Evolutionary conservation across 2,113 vertebrate species (phyloP).

Genomic region (Zingel zingel): DNA sequence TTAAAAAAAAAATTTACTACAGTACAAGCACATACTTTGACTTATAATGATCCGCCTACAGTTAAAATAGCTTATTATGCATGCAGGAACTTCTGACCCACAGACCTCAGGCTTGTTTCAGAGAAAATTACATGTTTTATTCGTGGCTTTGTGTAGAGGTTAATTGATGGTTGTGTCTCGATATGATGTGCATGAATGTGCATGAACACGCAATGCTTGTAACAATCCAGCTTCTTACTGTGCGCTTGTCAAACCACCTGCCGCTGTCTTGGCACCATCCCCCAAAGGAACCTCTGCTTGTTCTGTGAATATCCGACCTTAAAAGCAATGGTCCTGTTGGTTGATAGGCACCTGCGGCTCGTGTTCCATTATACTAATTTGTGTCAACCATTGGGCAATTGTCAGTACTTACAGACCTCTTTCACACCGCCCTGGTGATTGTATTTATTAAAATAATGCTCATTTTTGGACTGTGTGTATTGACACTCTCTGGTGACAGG

Average conservation of each 20-base stretch:
- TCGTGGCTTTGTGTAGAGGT: constrained; percentile 28
- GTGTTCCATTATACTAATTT: constrained; percentile 11
- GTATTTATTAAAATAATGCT: not conserved
- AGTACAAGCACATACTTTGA: constrained; percentile 1
- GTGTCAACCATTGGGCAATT: constrained; percentile 2
- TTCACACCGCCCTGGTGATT: not conserved
- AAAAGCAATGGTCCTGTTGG: not conserved
- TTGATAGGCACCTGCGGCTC: not conserved
- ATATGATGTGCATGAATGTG: constrained; percentile 8
- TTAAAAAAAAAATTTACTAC: too few relatives aligned
- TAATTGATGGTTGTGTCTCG: constrained; percentile 48
- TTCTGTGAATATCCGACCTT: constrained; percentile 24
- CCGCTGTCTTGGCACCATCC: constrained; percentile 9
- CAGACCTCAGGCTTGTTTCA: constrained; percentile 39
- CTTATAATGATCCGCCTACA: constrained; percentile 28
- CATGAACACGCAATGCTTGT: not conserved
- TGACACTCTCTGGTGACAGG: not conserved
- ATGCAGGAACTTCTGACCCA: constrained; percentile 41
- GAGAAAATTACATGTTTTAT: constrained; percentile 42
- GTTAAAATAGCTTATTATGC: constrained; percentile 36
- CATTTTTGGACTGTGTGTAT: not conserved
- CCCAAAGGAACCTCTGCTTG: not conserved
- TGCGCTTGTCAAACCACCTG: constrained; percentile 39
- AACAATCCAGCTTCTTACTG: constrained; percentile 3
- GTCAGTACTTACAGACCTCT: not conserved